Evolutionary conservation across 2,888 invertebrate genomes (phyloP).

Genomic region (Sepioteuthis lessoniana): DNA sequence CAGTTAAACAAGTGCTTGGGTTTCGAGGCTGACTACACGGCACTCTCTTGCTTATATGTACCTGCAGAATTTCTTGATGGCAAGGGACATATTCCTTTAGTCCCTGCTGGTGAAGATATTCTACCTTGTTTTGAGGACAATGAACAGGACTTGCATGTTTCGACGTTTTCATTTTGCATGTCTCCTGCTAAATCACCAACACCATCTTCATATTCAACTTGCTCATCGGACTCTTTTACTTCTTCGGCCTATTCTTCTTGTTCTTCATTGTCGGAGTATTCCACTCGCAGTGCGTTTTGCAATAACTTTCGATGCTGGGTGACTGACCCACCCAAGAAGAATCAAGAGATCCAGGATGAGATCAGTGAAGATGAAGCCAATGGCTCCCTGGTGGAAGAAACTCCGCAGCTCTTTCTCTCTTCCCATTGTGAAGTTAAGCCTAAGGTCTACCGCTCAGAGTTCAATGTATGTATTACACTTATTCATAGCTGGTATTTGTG

Average conservation of each 20-base stretch:
- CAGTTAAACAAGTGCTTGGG: background rate
- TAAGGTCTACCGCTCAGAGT: background rate
- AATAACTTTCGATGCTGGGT: conserved; percentile 45
- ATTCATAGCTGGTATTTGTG: background rate
- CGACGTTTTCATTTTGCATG: background rate
- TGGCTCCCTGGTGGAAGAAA: background rate
- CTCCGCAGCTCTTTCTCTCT: background rate
- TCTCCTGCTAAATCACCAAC: background rate
- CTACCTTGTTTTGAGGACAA: background rate
- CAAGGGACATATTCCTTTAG: background rate
- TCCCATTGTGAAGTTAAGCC: conserved; percentile 37
- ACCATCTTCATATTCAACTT: background rate
- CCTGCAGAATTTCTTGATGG: background rate
- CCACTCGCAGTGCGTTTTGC: background rate
- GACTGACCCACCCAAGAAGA: background rate
- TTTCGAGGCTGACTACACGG: background rate
- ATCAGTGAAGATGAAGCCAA: background rate
- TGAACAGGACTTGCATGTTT: background rate
- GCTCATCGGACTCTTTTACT: background rate
- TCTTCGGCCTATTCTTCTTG: conserved; percentile 41
- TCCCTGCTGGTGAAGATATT: background rate
- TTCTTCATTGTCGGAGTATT: background rate
- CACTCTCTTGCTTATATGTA: background rate
- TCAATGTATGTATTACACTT: conserved; percentile 36
- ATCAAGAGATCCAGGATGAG: background rate